Evolutionary conservation across 2,888 invertebrate genomes (phyloP), one percentile per base, ranked within the genome.

Genomic region (Acronicta alni): DNA sequence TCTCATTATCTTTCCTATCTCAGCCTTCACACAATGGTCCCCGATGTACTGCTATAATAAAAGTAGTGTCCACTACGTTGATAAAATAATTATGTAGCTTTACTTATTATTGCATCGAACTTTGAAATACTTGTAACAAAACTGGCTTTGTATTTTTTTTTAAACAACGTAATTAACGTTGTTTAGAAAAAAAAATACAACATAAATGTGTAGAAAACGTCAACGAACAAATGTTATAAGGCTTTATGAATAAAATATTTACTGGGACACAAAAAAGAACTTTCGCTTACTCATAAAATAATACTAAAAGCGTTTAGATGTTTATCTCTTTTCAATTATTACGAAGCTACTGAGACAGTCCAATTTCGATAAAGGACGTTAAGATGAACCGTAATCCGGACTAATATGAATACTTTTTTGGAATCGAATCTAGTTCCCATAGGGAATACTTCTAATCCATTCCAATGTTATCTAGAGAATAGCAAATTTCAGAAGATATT

Each of bases 1-100:
- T 32, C 73, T 85, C 77, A 88, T 87, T 89, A 88, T 86, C 75
- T 73, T 60, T 66, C 18, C 45, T 47, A 77, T 77, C 58, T 67
- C 55, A 55, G 63, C 23, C 20, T 54, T 48, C 60, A 57, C 53
- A 63, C 56, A 63, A 58, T 49, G 48, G 58, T 63, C 65, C 62
- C 63, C 42, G 35, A 66, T 58, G 69, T 65, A 60, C 47, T 16
- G 37, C 49, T 61, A 65, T 75, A 75, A 61, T 80, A 67, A 75
- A 56, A 56, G 42, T 20, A 59, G 39, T 42, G 18, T 48, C 55
- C 57, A 57, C 49, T 57, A 53, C 39, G 45, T 45, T 41, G 44
- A 48, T 52, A 32, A 57, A n/a, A n/a, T n/a, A n/a, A 67, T 51
- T 30, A 12, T 30, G 30, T 65, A 57, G 47, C 39, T 42, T 62